Evolutionary conservation across 2,797 vertebrate species (phyloP).

Genomic region (Streptopelia turtur): DNA sequence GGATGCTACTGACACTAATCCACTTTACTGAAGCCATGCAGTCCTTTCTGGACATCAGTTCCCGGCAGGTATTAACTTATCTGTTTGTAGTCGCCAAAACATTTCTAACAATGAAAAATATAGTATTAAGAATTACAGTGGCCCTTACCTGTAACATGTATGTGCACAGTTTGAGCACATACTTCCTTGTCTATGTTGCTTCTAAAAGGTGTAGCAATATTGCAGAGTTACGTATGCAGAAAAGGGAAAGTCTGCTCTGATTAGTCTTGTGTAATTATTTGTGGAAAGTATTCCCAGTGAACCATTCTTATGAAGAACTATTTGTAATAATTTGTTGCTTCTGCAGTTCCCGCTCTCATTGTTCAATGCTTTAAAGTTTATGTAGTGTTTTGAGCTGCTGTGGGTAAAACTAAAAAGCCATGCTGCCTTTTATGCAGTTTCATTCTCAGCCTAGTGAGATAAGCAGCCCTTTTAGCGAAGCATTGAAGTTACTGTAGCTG

Average conservation of each 20-base stretch:
- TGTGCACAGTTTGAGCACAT: neutral
- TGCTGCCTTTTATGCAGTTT: neutral
- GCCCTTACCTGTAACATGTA: neutral
- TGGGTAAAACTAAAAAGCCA: neutral
- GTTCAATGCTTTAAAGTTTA: constrained; percentile 1
- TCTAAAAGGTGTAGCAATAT: neutral
- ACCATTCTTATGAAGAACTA: neutral
- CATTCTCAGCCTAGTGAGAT: neutral
- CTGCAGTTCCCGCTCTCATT: neutral
- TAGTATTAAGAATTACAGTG: rapidly evolving
- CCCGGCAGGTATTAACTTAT: neutral
- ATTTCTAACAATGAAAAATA: neutral
- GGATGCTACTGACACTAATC: neutral
- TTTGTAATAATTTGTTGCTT: neutral
- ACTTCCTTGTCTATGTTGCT: rapidly evolving
- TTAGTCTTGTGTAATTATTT: neutral
- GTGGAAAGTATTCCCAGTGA: neutral
- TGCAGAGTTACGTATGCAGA: rapidly evolving
- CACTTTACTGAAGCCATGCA: rapidly evolving
- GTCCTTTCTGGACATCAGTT: neutral
- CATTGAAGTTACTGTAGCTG: neutral
- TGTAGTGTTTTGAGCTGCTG: neutral
- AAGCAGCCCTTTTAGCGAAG: neutral
- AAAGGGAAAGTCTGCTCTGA: neutral
- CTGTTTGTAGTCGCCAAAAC: neutral